These are phyloP conservation scores for Lomographa bimaculata DNA, from an alignment of 2,888 invertebrate species.

Conservation along the genomic window DNA sequence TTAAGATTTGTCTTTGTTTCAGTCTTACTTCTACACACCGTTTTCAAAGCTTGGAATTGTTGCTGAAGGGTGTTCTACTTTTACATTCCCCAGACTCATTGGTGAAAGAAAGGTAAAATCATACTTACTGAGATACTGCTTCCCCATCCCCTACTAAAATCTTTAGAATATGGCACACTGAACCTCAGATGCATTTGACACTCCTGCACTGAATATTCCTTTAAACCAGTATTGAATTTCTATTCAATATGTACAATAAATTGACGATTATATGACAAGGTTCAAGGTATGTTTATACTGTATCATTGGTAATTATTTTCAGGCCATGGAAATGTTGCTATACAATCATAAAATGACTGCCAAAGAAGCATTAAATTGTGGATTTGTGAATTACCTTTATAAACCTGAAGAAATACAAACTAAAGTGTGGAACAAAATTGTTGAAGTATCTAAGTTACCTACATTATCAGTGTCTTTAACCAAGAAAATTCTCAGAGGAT, in stretches of 20 bases:
- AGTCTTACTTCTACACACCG: conserved; percentile 95
- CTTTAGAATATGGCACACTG: too few relatives aligned
- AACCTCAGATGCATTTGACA: too few relatives aligned
- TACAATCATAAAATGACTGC: conserved; percentile 92
- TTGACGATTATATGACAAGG: too few relatives aligned
- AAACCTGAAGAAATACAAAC: conserved; percentile 84
- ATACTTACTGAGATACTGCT: too few relatives aligned
- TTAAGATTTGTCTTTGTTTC: conserved; percentile 39
- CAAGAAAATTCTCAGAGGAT: conserved; percentile 87
- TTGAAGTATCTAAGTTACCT: conserved; percentile 81
- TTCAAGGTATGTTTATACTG: too few relatives aligned
- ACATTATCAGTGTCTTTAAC: conserved; percentile 84
- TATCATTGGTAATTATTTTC: conserved; percentile 40
- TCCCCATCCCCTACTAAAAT: too few relatives aligned
- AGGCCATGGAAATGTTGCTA: conserved; percentile 85
- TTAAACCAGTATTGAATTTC: too few relatives aligned
- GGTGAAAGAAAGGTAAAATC: conserved; percentile 88
- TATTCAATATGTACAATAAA: too few relatives aligned
- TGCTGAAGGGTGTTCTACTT: conserved; percentile 95
- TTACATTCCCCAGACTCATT: conserved; percentile 92
- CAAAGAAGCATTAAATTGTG: conserved; percentile 89
- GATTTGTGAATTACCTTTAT: conserved; percentile 91
- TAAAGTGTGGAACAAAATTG: conserved; percentile 84
- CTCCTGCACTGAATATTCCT: too few relatives aligned
- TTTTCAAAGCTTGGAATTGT: conserved; percentile 93